Conservation (phyloP, 1,140 invertebrate species). For the Coelopa frigida region DNA sequence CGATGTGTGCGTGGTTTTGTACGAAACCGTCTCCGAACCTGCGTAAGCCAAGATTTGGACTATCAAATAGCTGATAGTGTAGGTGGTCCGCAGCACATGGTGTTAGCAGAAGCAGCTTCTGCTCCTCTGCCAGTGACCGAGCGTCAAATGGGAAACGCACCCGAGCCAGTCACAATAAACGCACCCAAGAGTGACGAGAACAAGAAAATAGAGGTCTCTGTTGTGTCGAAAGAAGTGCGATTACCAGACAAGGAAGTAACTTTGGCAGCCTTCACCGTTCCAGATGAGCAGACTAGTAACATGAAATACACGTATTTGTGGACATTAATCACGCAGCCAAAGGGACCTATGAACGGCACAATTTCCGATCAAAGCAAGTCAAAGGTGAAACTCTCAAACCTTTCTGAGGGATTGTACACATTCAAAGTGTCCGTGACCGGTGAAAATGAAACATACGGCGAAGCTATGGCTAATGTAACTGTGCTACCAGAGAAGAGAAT, state of each 20-base stretch:
- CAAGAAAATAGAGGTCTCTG: slow-evolving; percentile 66
- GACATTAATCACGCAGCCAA: slow-evolving; percentile 75
- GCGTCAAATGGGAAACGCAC: slow-evolving; percentile 21
- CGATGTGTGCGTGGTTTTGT: slow-evolving; percentile 56
- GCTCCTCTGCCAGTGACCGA: slow-evolving; percentile 10
- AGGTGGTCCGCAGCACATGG: slow-evolving; percentile 12
- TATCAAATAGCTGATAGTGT: slow-evolving; percentile 22
- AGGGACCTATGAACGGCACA: slow-evolving; percentile 62
- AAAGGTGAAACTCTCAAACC: slow-evolving; percentile 65
- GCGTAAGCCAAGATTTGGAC: slow-evolving; percentile 36
- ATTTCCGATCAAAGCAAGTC: slow-evolving; percentile 82
- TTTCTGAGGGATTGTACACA: slow-evolving; percentile 78
- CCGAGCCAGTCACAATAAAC: slow-evolving; percentile 28
- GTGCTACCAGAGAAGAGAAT: slow-evolving; percentile 79
- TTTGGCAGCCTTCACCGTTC: slow-evolving; percentile 71
- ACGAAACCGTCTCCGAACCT: slow-evolving; percentile 48
- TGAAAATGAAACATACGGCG: slow-evolving; percentile 64
- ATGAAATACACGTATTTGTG: slow-evolving; percentile 83
- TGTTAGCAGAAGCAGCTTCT: slow-evolving; percentile 4
- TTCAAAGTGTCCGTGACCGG: slow-evolving; percentile 79
- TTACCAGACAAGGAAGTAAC: slow-evolving; percentile 70
- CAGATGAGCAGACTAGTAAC: slow-evolving; percentile 60
- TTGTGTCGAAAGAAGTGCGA: slow-evolving; percentile 61
- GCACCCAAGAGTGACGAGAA: slow-evolving; percentile 42
- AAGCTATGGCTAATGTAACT: slow-evolving; percentile 85